phyloP scores from a whole-genome alignment of 2,113 vertebrate genomes.

The Cyphomyrus discorhynchus region DNA sequence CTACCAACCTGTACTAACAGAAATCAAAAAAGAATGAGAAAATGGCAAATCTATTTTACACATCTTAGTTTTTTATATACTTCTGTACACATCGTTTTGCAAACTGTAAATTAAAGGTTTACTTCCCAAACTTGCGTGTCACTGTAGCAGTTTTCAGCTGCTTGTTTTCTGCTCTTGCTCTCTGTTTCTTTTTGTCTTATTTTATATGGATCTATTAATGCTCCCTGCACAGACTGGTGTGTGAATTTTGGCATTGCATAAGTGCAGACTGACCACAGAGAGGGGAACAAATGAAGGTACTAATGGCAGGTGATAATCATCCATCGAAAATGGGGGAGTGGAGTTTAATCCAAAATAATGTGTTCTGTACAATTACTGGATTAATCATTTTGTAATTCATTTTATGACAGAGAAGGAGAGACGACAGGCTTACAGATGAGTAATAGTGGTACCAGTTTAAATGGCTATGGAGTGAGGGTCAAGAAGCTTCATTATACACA shows the following conservation, averaged over 20 bases:
- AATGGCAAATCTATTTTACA: not conserved
- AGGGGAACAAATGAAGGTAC: constrained; percentile 60
- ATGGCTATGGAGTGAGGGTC: constrained; percentile 64
- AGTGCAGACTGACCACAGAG: constrained; percentile 57
- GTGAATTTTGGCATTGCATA: constrained; percentile 23
- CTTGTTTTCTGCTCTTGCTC: not conserved
- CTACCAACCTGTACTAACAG: not conserved
- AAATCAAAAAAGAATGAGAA: not conserved
- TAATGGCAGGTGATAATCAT: constrained; percentile 79
- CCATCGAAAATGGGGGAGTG: constrained; percentile 77
- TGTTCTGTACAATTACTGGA: constrained; percentile 90
- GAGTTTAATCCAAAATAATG: constrained; percentile 87
- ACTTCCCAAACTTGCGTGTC: not conserved
- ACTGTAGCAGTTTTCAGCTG: not conserved
- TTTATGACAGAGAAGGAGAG: constrained; percentile 69
- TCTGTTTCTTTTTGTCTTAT: not conserved
- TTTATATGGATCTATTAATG: not conserved
- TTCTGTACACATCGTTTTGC: not conserved
- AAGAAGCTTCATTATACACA: constrained; percentile 98
- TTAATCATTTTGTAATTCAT: constrained; percentile 84
- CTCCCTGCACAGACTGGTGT: not conserved
- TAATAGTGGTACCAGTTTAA: constrained; percentile 88
- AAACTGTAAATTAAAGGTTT: not conserved
- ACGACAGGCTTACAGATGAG: constrained; percentile 83
- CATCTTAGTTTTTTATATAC: not conserved